These are phyloP conservation scores for Silurus meridionalis DNA, from an alignment of 2,113 vertebrate genomes.

Conservation along the genomic window DNA sequence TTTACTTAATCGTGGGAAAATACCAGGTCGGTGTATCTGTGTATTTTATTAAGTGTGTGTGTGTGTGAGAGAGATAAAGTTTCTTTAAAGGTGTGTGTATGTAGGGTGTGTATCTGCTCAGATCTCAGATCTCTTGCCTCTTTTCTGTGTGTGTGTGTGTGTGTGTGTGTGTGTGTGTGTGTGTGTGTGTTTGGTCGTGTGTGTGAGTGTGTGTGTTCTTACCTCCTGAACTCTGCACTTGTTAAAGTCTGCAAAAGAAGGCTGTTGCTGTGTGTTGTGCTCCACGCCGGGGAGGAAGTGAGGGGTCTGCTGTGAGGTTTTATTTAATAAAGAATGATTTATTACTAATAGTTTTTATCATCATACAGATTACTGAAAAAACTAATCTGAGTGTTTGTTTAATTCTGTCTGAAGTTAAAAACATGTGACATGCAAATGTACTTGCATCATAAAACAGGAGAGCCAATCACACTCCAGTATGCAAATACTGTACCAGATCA, in stretches of 20 bases:
- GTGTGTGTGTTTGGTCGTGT: not conserved
- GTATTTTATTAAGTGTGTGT: not conserved
- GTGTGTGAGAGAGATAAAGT: not conserved
- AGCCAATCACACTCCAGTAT: not conserved
- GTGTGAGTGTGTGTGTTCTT: constrained; percentile 13
- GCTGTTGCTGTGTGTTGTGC: constrained; percentile 61
- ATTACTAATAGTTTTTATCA: not conserved
- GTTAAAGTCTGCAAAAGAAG: constrained; percentile 72
- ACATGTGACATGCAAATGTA: not conserved
- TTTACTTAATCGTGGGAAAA: not conserved
- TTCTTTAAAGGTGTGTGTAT: not conserved
- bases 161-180: not conserved
- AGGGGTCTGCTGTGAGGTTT: constrained; percentile 60
- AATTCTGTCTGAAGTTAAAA: not conserved
- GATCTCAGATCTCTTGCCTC: not conserved
- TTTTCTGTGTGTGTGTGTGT: not conserved
- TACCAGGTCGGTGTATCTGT: not conserved
- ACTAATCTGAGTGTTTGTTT: no score
- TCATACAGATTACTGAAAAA: no score
- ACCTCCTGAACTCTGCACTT: constrained; percentile 70
- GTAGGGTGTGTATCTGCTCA: not conserved
- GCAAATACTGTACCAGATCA: not conserved
- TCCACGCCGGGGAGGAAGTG: constrained; percentile 59
- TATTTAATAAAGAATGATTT: not conserved
- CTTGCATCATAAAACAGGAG: not conserved